A percentile compares a stretch with the other conserved stretches of the same genome.
Evolutionary conservation across 2,113 vertebrate species (phyloP).

Genomic region (Perccottus glenii): DNA sequence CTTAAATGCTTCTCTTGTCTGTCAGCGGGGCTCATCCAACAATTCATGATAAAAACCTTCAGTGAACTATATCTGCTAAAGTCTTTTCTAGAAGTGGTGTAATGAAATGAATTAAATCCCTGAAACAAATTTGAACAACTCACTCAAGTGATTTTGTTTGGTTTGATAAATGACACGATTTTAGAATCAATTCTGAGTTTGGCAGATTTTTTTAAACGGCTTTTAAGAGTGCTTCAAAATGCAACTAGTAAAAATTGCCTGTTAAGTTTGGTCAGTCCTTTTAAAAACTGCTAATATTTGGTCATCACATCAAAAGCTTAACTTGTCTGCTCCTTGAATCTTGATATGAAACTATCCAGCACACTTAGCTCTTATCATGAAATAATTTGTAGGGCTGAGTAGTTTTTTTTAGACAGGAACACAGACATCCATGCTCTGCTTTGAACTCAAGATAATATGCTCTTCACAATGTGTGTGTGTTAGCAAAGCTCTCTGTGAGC

Average conservation of each 20-base stretch:
- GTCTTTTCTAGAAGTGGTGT: constrained; percentile 22
- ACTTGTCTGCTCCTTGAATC: constrained; percentile 49
- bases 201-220: too few relatives aligned
- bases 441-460: constrained; percentile 79
- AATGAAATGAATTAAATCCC: constrained; percentile 35
- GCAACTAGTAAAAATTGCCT: too few relatives aligned
- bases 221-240: too few relatives aligned
- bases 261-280: neutral
- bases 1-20: constrained; percentile 31
- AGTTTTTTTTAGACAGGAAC: constrained; percentile 44
- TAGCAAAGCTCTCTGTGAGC: constrained; percentile 38
- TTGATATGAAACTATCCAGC: constrained; percentile 56
- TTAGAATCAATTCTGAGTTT: too few relatives aligned
- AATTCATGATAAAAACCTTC: constrained; percentile 22
- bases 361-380: constrained; percentile 69
- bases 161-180: neutral
- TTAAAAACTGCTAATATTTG: constrained; percentile 14
- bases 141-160: constrained; percentile 37
- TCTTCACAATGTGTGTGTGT: constrained; percentile 62
- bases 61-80: constrained; percentile 28
- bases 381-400: constrained; percentile 71
- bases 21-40: constrained; percentile 21
- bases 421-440: constrained; percentile 55
- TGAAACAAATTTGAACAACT: constrained; percentile 47
- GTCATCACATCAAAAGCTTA: constrained; percentile 48